Conservation (phyloP, 1,140 invertebrate species). For the Anastrepha ludens region DNA sequence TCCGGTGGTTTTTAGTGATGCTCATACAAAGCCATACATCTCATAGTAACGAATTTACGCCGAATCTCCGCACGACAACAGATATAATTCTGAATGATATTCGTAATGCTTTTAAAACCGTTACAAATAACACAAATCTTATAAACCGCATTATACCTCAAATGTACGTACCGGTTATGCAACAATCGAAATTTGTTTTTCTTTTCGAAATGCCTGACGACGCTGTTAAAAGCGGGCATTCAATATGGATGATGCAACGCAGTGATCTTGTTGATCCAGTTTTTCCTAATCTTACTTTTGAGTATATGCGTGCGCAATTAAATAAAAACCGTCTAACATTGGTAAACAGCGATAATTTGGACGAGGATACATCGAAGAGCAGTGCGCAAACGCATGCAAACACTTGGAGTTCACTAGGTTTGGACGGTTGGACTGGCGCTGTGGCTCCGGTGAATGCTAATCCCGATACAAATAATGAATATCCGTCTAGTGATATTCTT, state of each 20-base stretch:
- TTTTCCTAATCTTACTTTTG: conserved; percentile 67
- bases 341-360: not conserved
- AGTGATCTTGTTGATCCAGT: conserved; percentile 66
- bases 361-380: conserved; percentile 1
- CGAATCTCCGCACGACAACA: not conserved
- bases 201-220: conserved; percentile 66
- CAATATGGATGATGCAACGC: conserved; percentile 62
- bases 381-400: not conserved
- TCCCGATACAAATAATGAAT: conserved; percentile 31
- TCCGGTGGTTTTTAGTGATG: not conserved
- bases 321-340: not conserved
- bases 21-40: not conserved
- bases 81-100: conserved; percentile 63
- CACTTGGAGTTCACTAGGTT: conserved; percentile 63
- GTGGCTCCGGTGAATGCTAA: conserved; percentile 54
- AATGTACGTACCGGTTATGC: conserved; percentile 66
- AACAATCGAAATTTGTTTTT: conserved; percentile 63
- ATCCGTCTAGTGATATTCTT: not conserved
- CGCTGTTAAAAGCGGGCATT: conserved; percentile 44
- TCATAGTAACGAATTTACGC: not conserved
- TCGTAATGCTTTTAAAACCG: conserved; percentile 65
- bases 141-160: conserved; percentile 66
- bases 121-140: conserved; percentile 67
- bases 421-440: conserved; percentile 69
- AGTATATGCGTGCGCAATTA: conserved; percentile 47